Conservation (phyloP, 2,797 vertebrate genomes). For the Chiroxiphia lanceolata region DNA sequence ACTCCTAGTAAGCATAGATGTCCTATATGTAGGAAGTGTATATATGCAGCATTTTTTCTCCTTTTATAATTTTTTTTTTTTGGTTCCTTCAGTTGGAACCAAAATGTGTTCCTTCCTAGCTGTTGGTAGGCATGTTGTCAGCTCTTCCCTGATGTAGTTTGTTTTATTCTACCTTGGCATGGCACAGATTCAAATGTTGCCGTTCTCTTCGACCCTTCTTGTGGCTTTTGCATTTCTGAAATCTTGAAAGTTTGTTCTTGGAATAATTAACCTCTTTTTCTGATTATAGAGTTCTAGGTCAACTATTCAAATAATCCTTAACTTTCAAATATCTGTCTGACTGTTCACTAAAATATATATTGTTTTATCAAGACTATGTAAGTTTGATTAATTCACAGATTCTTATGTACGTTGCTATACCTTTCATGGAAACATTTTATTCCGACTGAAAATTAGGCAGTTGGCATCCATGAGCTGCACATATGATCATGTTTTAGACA, state of each 20-base stretch:
- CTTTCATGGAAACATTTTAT: background rate
- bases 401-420: background rate
- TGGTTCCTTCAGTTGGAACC: background rate
- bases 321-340: background rate
- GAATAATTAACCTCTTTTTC: background rate
- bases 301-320: background rate
- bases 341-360: background rate
- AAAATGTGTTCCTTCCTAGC: background rate
- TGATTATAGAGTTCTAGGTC: background rate
- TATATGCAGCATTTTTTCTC: background rate
- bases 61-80: background rate
- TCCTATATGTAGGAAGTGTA: background rate
- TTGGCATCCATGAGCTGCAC: background rate
- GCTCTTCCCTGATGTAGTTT: background rate
- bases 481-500: background rate
- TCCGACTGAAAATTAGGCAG: background rate
- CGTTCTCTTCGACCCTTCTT: background rate
- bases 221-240: background rate
- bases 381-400: background rate
- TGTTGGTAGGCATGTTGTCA: background rate
- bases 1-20: background rate
- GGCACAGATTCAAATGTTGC: background rate
- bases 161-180: background rate
- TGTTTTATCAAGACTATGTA: background rate
- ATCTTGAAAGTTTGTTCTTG: background rate